phyloP scores from a whole-genome alignment of 2,888 invertebrate species.

The Pheosia gnoma region DNA sequence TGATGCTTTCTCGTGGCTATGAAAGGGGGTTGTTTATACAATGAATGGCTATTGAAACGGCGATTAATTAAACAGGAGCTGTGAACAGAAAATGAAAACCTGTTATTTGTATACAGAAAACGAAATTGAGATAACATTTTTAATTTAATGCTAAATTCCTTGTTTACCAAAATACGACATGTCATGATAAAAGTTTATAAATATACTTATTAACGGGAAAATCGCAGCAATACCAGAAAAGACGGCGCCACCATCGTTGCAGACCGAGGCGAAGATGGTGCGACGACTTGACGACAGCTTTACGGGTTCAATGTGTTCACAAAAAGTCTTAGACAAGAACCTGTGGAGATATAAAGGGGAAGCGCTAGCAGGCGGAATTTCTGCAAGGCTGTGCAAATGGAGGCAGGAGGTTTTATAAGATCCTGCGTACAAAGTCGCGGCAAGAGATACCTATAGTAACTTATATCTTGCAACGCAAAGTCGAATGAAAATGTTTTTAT shows the following conservation, averaged over 20 bases:
- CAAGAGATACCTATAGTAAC: constrained; percentile 29
- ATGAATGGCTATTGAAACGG: constrained; percentile 3
- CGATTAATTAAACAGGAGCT: constrained; percentile 1
- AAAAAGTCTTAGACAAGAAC: too few species aligned
- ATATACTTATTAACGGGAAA: too few species aligned
- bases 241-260: too few species aligned
- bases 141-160: background rate
- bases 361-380: too few species aligned
- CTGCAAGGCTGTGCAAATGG: too few species aligned
- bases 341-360: too few species aligned
- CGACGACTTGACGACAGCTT: too few species aligned
- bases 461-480: constrained; percentile 37
- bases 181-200: too few species aligned
- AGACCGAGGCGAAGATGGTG: too few species aligned
- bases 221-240: too few species aligned
- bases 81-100: background rate
- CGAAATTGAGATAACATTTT: background rate
- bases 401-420: background rate
- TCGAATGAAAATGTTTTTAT: constrained; percentile 55
- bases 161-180: too few species aligned
- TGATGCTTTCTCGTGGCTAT: background rate
- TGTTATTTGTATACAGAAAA: background rate
- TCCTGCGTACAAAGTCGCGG: background rate
- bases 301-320: too few species aligned
- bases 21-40: background rate